Base-by-base conservation (phyloP, 2,888 invertebrate genomes). In the Diploptera punctata region DNA sequence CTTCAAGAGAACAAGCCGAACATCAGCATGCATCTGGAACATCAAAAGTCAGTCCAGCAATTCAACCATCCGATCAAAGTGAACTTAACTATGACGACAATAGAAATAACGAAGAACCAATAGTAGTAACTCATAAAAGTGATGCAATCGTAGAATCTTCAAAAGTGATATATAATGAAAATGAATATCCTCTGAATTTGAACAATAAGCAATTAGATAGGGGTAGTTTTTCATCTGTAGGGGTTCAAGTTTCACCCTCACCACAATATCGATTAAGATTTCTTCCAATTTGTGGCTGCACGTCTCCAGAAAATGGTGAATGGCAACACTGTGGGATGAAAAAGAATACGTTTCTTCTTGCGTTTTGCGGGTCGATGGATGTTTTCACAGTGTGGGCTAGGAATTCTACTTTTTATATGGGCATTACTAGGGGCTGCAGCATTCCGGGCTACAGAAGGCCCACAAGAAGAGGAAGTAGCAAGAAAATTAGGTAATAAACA, bases 371-470 rank as follows among this genome's bases (percentile, higher is more conserved):
- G 69, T 74, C 83, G 88, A 76, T 87, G 86, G 80, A 76, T 86
- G 18, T 79, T 87, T 65, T 87, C 88, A 75, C 89, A 89, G 78
- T 79, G 87, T 75, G 91, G 91, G 19, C 79, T 92, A 21, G 84
- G 86, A 0, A 81, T 87, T 72, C 82, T 90, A 33, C 83, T 91
- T 44, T 79, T 87, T 1, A 78, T 88, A 10, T 91, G 91, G 91
- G 88, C 90, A 0, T 77, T 88, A 16, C 78, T 88, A 13, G 90
- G 90, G 77, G 87, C 90, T 0, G 86, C 87, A 19, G 84, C 89
- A 0, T 90, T 92, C 80, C 86, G 88, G 75, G 84, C 85, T 21
- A 89, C 89, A 74, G 91, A 92, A 86, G 89, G 88, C 26, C 89
- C 90, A 0, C 82, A 88, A 61, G 91, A 91, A 80, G 80, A 81